These are phyloP conservation scores for Eira barbara DNA, from an alignment of 2,113 vertebrate species.

Conservation along the genomic window DNA sequence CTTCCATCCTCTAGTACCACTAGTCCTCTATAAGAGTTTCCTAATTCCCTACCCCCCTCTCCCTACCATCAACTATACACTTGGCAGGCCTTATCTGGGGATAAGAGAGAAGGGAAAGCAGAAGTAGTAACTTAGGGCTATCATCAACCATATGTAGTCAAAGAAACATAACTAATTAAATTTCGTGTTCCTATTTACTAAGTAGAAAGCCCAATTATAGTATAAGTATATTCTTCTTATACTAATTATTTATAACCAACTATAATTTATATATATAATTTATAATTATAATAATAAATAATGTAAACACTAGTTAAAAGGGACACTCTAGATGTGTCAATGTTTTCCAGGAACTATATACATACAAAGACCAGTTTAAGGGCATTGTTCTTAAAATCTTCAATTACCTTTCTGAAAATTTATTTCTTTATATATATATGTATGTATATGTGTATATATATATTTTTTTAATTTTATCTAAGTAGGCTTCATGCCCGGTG, in stretches of 20 bases:
- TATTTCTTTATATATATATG: background rate
- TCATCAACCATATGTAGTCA: background rate
- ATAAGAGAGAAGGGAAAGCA: background rate
- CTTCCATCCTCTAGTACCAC: background rate
- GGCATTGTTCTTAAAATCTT: background rate
- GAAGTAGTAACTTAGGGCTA: background rate
- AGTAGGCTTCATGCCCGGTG: background rate
- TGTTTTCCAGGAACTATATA: background rate
- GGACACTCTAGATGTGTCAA: background rate
- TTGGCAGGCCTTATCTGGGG: background rate
- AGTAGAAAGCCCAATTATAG: background rate
- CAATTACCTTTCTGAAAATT: background rate
- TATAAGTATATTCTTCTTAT: background rate
- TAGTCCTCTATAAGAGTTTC: background rate
- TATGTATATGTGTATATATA: no score
- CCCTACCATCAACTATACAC: background rate
- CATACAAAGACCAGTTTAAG: background rate
- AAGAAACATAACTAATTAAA: background rate
- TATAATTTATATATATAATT: no score
- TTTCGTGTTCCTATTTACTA: background rate
- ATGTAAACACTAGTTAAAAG: background rate
- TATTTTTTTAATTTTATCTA: background rate
- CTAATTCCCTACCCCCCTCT: background rate
- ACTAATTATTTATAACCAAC: background rate
- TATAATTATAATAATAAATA: background rate